Conservation (phyloP, 2,888 invertebrate genomes). For the Pterostichus niger region DNA sequence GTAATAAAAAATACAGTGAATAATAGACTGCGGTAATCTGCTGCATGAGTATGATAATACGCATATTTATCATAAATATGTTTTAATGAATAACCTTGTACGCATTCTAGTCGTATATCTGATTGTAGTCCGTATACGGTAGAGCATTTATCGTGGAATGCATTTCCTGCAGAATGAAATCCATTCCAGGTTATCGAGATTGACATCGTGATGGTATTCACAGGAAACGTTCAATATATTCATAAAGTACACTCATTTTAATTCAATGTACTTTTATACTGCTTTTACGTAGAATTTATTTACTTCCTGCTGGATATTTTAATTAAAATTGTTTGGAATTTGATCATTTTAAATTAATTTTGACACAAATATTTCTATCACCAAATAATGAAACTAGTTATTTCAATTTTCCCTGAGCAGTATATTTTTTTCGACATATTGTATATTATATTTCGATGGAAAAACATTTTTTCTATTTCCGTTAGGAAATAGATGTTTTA, state of each 20-base stretch:
- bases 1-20: neutral
- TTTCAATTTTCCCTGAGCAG: too few species aligned
- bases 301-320: slow-evolving; percentile 20
- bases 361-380: neutral
- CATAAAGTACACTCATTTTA: slow-evolving; percentile 34
- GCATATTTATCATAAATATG: slow-evolving; percentile 35
- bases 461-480: too few species aligned
- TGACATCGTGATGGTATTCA: slow-evolving; percentile 41
- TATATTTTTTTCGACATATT: too few species aligned
- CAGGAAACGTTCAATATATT: slow-evolving; percentile 35
- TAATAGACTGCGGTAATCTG: slow-evolving; percentile 6
- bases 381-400: too few species aligned
- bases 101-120: slow-evolving; percentile 39
- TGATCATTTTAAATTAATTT: slow-evolving; percentile 15
- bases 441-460: too few species aligned
- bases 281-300: neutral
- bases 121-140: slow-evolving; percentile 30
- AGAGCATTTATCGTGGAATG: slow-evolving; percentile 38
- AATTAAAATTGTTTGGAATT: slow-evolving; percentile 16
- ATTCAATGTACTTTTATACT: slow-evolving; percentile 32
- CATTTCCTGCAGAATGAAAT: slow-evolving; percentile 47
- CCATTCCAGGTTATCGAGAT: slow-evolving; percentile 46
- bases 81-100: slow-evolving; percentile 53
- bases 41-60: neutral
- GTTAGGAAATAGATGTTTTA: too few species aligned